Conservation (phyloP, 2,113 vertebrate species). For the Noturus placidus region DNA sequence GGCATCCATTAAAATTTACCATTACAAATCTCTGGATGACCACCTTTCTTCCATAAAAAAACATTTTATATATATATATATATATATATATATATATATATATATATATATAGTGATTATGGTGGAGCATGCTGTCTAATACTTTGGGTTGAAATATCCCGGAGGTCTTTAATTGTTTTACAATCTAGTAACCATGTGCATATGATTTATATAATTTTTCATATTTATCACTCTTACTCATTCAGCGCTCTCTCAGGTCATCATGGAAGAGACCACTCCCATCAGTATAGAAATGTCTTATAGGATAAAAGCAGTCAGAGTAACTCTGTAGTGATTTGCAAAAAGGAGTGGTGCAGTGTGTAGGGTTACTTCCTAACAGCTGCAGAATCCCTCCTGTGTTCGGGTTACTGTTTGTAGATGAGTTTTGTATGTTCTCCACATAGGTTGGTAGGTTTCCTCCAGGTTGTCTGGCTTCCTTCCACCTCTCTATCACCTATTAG, state of each 20-base stretch:
- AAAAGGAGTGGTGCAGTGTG: not conserved
- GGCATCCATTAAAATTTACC: too few species aligned
- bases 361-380: not conserved
- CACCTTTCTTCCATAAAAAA: too few species aligned
- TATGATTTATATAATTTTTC: not conserved
- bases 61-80: too few species aligned
- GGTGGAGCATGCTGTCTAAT: too few species aligned
- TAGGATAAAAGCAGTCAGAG: not conserved
- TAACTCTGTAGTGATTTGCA: not conserved
- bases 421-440: not conserved
- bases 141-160: not conserved
- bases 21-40: not conserved
- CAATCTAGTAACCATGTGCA: not conserved
- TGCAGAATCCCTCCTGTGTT: not conserved
- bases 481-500: too few species aligned
- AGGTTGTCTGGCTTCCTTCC: not conserved
- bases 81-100: too few species aligned
- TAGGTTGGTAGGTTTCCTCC: not conserved
- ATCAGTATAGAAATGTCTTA: not conserved
- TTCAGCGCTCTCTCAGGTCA: not conserved
- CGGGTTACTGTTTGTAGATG: too few species aligned
- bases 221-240: not conserved
- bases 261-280: not conserved
- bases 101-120: too few species aligned
- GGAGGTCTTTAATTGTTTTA: not conserved